phyloP scores from a whole-genome alignment of 2,888 invertebrate species.

The Ornithoptera alexandrae region DNA sequence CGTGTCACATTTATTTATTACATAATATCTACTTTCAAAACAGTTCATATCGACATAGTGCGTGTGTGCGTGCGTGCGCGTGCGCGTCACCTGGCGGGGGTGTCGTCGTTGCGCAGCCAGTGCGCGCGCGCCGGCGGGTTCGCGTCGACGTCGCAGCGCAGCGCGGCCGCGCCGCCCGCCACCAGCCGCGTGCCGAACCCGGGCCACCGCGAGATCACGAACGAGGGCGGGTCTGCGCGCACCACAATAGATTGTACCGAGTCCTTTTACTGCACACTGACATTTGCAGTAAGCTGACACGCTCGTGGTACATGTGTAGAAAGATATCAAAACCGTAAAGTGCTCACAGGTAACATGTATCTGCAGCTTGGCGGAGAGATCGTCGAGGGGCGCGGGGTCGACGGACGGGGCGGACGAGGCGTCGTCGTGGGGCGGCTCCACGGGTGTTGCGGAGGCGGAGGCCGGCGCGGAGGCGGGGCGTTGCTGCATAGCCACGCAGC shows the following conservation, averaged over 20 bases:
- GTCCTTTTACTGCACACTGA: too few relatives aligned
- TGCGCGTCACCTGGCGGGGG: slow-evolving; percentile 57
- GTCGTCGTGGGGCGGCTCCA: slow-evolving; percentile 60
- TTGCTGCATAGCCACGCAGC: slow-evolving; percentile 88
- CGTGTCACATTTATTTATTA: too few relatives aligned
- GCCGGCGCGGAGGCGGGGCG: slow-evolving; percentile 70
- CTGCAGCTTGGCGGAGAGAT: slow-evolving; percentile 60
- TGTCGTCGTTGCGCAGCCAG: slow-evolving; percentile 85
- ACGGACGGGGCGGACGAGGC: slow-evolving; percentile 80
- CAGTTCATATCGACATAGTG: too few relatives aligned
- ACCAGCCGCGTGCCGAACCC: slow-evolving; percentile 93
- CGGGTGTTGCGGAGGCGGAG: slow-evolving; percentile 82
- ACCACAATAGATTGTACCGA: background rate
- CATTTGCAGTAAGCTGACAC: too few relatives aligned
- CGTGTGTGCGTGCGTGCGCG: background rate
- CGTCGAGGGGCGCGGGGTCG: slow-evolving; percentile 38
- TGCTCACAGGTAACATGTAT: slow-evolving; percentile 70
- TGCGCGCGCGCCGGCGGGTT: slow-evolving; percentile 92
- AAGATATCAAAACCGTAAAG: background rate
- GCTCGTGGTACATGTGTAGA: too few relatives aligned
- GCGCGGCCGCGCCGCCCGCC: slow-evolving; percentile 92
- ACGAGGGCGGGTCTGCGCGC: slow-evolving; percentile 90
- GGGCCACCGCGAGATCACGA: slow-evolving; percentile 95
- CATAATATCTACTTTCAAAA: too few relatives aligned
- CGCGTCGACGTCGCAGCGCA: slow-evolving; percentile 96